Evolutionary conservation across 2,113 vertebrate genomes (phyloP).

Genomic region (Erpornis zantholeuca): DNA sequence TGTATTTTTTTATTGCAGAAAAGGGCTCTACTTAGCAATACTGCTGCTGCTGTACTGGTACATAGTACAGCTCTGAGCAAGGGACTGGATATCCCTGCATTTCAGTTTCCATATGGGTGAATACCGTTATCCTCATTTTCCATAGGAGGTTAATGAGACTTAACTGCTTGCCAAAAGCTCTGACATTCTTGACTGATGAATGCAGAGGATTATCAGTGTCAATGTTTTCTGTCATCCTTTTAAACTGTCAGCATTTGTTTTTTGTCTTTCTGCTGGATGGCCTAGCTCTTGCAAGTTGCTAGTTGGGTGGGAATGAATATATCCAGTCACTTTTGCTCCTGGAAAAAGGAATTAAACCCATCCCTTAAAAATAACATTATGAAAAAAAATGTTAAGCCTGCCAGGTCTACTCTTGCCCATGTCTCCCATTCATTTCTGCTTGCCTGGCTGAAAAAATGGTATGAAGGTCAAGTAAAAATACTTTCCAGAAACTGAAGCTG

Average conservation of each 20-base stretch:
- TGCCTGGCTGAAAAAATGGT: constrained; percentile 1
- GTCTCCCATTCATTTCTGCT: neutral
- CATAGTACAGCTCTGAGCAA: neutral
- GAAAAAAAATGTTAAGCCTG: neutral
- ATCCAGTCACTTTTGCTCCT: neutral
- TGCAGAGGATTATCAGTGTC: neutral
- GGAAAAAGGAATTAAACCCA: neutral
- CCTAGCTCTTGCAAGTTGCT: neutral
- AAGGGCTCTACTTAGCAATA: neutral
- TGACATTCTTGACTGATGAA: neutral
- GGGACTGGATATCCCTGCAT: neutral
- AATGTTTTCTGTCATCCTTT: constrained; percentile 6
- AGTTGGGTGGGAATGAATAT: neutral
- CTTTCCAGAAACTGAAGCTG: constrained; percentile 1
- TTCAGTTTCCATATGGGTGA: neutral
- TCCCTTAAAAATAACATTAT: neutral
- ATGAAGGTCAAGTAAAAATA: constrained; percentile 26
- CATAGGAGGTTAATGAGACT: neutral
- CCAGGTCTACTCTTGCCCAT: neutral
- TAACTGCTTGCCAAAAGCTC: neutral
- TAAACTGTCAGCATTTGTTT: neutral
- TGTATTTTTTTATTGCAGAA: neutral
- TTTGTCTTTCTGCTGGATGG: neutral
- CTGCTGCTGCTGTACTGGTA: neutral
- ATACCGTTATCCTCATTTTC: constrained; percentile 3